Evolutionary conservation across 2,888 invertebrate genomes (phyloP).

Genomic region (Mantis religiosa): DNA sequence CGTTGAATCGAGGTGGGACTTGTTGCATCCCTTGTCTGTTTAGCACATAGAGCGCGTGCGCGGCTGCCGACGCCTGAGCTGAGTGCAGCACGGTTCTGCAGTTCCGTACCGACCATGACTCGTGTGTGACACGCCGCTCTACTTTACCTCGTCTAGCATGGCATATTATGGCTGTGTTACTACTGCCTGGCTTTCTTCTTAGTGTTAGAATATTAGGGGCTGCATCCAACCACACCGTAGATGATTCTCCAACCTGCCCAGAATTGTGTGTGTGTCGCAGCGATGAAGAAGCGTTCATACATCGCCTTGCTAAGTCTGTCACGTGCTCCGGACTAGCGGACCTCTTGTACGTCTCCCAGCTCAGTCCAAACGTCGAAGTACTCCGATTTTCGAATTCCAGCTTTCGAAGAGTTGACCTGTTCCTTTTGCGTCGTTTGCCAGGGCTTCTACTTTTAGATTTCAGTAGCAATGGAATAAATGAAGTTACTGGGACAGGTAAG

Average conservation of each 20-base stretch:
- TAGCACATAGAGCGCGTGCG: no score
- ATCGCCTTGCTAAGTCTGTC: constrained; percentile 16
- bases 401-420: constrained; percentile 29
- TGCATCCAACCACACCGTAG: background rate
- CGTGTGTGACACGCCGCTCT: background rate
- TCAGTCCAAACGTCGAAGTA: constrained; percentile 26
- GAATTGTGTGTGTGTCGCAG: constrained; percentile 16
- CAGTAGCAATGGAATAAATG: constrained; percentile 25
- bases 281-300: constrained; percentile 2
- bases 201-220: background rate
- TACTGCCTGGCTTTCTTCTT: background rate
- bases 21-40: constrained; percentile 18
- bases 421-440: constrained; percentile 25
- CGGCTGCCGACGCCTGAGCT: background rate
- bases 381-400: constrained; percentile 28
- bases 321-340: constrained; percentile 18
- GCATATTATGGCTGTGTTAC: background rate
- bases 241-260: background rate
- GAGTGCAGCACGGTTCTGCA: background rate
- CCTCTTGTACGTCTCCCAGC: background rate
- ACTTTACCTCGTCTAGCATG: background rate
- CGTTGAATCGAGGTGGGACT: background rate
- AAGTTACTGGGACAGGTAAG: constrained; percentile 30
- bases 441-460: constrained; percentile 26
- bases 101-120: background rate